Evolutionary conservation across 2,113 vertebrate species (phyloP).

Genomic region (Dendropsophus ebraccatus): DNA sequence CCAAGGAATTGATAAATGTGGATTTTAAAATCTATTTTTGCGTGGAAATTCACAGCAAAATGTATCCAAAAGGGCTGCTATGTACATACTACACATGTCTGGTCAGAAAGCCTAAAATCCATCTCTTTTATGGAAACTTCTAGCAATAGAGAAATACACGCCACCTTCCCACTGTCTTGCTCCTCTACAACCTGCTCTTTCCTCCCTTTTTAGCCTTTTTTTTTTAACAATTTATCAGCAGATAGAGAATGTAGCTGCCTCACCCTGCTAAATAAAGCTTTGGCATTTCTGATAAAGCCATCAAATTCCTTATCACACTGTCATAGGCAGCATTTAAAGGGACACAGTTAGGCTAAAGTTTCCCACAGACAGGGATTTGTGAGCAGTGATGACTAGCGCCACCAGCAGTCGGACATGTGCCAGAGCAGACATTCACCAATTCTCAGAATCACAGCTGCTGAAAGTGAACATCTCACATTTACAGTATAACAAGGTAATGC

Average conservation of each 20-base stretch:
- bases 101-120: not conserved
- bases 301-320: slow-evolving; percentile 98
- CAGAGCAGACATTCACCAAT: not conserved
- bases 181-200: slow-evolving; percentile 57
- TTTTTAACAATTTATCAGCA: slow-evolving; percentile 93
- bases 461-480: no score
- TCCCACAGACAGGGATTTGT: not conserved
- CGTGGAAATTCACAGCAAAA: no score
- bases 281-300: slow-evolving; percentile 99
- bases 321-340: slow-evolving; percentile 91
- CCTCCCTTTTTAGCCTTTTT: slow-evolving; percentile 58
- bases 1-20: no score
- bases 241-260: slow-evolving; percentile 88
- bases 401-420: not conserved
- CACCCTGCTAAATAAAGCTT: slow-evolving; percentile 98
- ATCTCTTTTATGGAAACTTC: slow-evolving; percentile 59
- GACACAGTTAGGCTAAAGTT: slow-evolving; percentile 76
- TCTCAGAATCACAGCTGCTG: no score
- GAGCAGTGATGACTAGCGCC: slow-evolving; percentile 7
- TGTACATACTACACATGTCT: not conserved
- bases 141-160: slow-evolving; percentile 64
- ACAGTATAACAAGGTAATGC: no score
- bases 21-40: no score
- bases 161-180: not conserved
- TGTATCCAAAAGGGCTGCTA: no score